Percentiles rank a stretch among this genome's conserved stretches.
Evolutionary conservation across 1,140 invertebrate species (phyloP).

Genomic region (Brachionus calyciflorus): DNA sequence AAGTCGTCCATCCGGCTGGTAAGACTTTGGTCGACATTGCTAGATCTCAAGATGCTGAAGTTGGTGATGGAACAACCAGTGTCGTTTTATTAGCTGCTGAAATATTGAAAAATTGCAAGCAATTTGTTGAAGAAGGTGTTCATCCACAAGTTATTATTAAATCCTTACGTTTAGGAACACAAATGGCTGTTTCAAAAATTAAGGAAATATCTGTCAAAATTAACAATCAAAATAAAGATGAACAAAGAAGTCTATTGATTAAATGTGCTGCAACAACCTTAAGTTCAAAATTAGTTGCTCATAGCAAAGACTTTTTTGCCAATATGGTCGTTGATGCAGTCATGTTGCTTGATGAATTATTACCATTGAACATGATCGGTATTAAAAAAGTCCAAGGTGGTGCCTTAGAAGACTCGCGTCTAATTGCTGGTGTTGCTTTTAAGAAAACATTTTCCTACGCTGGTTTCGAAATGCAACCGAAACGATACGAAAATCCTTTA

Average conservation of each 20-base stretch:
- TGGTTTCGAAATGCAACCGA: conserved; percentile 99
- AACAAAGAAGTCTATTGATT: conserved; percentile 74
- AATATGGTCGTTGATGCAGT: conserved; percentile 97
- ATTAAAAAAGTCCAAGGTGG: conserved; percentile 97
- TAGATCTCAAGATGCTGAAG: conserved; percentile 97
- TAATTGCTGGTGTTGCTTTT: conserved; percentile 93
- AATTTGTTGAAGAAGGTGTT: conserved; percentile 92
- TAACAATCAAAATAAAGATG: conserved; percentile 59
- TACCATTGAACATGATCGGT: conserved; percentile 98
- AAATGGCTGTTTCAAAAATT: conserved; percentile 78
- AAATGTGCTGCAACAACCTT: conserved; percentile 95
- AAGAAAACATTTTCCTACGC: conserved; percentile 99
- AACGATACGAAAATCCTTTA: conserved; percentile 80
- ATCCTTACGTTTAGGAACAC: conserved; percentile 76
- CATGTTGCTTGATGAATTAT: conserved; percentile 80
- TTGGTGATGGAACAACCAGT: conserved; percentile 95
- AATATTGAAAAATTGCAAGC: conserved; percentile 89
- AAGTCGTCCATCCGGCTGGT: conserved; percentile 95
- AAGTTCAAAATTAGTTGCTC: conserved; percentile 91
- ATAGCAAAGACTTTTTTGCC: conserved; percentile 91
- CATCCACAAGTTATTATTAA: conserved; percentile 88
- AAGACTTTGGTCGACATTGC: conserved; percentile 97
- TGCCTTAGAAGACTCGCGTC: conserved; percentile 72
- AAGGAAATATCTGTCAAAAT: conserved; percentile 77
- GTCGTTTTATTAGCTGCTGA: conserved; percentile 92